Conservation (phyloP, 2,888 invertebrate genomes). For the Allacma fusca region DNA sequence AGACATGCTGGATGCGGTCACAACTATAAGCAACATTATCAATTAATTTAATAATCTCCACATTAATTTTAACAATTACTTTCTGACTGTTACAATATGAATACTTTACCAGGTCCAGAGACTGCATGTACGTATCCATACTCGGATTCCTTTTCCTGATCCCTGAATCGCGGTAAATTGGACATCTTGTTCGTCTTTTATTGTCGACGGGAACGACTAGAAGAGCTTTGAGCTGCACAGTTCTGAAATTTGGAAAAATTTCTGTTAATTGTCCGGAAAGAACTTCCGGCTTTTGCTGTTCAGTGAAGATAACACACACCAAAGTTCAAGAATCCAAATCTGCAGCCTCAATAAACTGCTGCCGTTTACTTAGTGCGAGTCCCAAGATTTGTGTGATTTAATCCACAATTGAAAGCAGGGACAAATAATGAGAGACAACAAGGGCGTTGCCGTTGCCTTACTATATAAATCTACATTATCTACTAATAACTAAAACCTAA, state of each 20-base stretch:
- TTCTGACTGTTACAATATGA: background rate
- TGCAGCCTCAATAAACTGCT: no score
- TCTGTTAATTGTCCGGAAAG: no score
- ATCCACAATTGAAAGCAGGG: no score
- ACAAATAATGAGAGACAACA: background rate
- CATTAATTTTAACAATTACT: constrained; percentile 6
- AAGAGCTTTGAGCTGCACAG: constrained; percentile 19
- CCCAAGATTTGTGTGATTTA: no score
- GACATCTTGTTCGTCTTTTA: constrained; percentile 50
- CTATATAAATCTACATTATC: constrained; percentile 24
- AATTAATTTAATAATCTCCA: background rate
- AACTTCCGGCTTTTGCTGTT: no score
- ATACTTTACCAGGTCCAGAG: constrained; percentile 89
- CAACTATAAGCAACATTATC: constrained; percentile 73
- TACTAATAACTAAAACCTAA: constrained; percentile 23
- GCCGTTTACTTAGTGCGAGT: no score
- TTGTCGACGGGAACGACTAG: constrained; percentile 22
- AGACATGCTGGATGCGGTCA: constrained; percentile 98
- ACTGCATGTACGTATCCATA: constrained; percentile 97
- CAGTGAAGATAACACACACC: no score
- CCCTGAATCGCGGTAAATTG: constrained; percentile 74
- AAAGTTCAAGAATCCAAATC: no score
- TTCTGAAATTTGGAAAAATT: constrained; percentile 8
- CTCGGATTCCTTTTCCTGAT: constrained; percentile 85
- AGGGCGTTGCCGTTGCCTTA: constrained; percentile 24